Base-by-base conservation (phyloP, 2,888 invertebrate species). In the Drosophila ochracea region DNA sequence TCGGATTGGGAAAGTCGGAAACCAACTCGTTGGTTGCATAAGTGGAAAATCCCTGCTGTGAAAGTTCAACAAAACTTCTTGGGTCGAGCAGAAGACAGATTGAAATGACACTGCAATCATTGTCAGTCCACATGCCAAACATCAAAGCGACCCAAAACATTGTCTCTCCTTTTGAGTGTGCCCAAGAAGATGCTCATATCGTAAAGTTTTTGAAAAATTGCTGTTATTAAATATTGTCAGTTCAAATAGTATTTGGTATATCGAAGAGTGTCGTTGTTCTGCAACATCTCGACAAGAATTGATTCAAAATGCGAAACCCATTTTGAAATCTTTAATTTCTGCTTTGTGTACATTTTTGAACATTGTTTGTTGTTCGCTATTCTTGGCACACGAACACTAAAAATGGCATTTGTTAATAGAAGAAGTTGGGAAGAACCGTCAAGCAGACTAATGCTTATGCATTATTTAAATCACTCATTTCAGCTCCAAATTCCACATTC, bases 21-120 rank as follows among this genome's bases (percentile, higher is more conserved):
- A 57, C 21, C 58, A 76, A 69, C 30, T 60, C 41, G 61, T 37
- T 58, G 50, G 61, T 37, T 58, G 50, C 50, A 58, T 59, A 68
- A 68, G 71, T 68, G 59, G 71, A 41, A 74, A 74, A 53, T 74
- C 72, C 52, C 39, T 19, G 73, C 43, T 16, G 50, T 25, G 47
- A 72, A 72, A 72, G 72, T 74, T 72, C 53, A 72, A 66, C 72
- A 39, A 59, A 73, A 73, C 31, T 73, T 74, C 55, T 47, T 66
- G 33, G 66, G 57, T 31, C 33, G 41, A 57, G 31, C n/a, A 6
- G 39, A 7, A 21, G 58, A 57, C 52, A 35, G 73, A 37, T 30
- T 31, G 37, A 52, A 57, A 57, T 53, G 53, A 39, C 35, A 59
- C 39, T 57, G 74, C 72, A 72, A 58, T 72, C 54, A 65, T 65